Conservation (phyloP, 2,797 vertebrate species). For the Clarias laeviceps region DNA sequence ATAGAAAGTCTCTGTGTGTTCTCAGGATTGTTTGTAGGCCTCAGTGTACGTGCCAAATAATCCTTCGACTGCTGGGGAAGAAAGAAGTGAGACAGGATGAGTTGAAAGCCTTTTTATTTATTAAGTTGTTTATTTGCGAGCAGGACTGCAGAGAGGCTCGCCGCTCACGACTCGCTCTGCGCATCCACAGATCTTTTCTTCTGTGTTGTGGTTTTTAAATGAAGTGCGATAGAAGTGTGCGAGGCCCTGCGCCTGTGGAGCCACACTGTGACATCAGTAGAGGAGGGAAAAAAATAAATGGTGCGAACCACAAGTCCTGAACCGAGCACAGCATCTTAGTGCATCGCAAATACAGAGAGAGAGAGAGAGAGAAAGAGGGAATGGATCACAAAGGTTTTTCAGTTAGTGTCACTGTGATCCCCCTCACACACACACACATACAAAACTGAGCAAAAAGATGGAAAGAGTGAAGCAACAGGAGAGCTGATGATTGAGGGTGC, state of each 20-base stretch:
- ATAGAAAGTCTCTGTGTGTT: slow-evolving; percentile 15
- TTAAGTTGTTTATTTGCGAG: slow-evolving; percentile 50
- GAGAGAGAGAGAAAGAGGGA: slow-evolving; percentile 56
- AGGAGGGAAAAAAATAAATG: slow-evolving; percentile 56
- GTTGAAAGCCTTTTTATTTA: slow-evolving; percentile 34
- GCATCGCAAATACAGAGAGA: slow-evolving; percentile 44
- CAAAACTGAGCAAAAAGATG: slow-evolving; percentile 39
- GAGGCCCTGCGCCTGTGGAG: slow-evolving; percentile 68
- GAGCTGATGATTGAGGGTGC: slow-evolving; percentile 47
- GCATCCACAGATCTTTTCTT: slow-evolving; percentile 59
- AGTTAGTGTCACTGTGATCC: slow-evolving; percentile 66
- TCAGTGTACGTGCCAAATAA: not conserved
- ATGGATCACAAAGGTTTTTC: slow-evolving; percentile 70
- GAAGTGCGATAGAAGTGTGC: slow-evolving; percentile 68
- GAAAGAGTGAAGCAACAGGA: slow-evolving; percentile 50
- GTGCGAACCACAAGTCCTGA: slow-evolving; percentile 14
- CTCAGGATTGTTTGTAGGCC: slow-evolving; percentile 30
- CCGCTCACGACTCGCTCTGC: slow-evolving; percentile 55
- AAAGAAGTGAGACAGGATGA: slow-evolving; percentile 37
- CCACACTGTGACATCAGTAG: slow-evolving; percentile 79
- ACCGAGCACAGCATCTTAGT: slow-evolving; percentile 44
- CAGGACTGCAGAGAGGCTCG: slow-evolving; percentile 53
- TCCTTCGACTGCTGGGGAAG: slow-evolving; percentile 12
- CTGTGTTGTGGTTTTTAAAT: slow-evolving; percentile 72
- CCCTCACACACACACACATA: slow-evolving; percentile 55